These are phyloP conservation scores for Bugulina stolonifera DNA, from an alignment of 2,888 invertebrate species.

Conservation along the genomic window DNA sequence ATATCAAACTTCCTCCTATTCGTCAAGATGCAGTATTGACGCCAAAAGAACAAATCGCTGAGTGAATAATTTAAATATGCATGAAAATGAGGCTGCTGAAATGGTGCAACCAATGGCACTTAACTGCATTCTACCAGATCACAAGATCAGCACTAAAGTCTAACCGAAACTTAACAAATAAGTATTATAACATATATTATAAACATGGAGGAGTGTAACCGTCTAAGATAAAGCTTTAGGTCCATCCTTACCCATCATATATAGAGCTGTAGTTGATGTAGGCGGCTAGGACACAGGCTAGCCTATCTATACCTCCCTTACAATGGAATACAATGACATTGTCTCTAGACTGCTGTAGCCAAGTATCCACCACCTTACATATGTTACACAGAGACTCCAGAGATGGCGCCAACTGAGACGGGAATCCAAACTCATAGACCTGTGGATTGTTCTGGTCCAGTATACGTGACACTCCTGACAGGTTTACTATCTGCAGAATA, in stretches of 20 bases:
- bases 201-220: no score
- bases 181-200: no score
- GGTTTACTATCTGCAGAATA: conserved; percentile 79
- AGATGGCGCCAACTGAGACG: conserved; percentile 76
- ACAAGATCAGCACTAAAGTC: no score
- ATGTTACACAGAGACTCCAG: conserved; percentile 82
- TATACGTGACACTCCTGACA: conserved; percentile 66
- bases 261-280: conserved; percentile 92
- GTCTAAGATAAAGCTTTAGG: no score
- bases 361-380: conserved; percentile 87
- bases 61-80: no score
- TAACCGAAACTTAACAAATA: no score
- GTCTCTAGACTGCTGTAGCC: conserved; percentile 72
- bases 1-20: no score
- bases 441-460: conserved; percentile 47
- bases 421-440: conserved; percentile 74
- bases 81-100: no score
- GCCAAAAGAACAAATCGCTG: background rate
- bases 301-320: conserved; percentile 77
- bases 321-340: conserved; percentile 82
- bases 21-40: no score
- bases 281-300: conserved; percentile 81
- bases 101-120: no score
- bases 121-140: no score
- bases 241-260: conserved; percentile 62